These are phyloP conservation scores for Cottus gobio DNA, from an alignment of 2,113 vertebrate genomes.

Conservation along the genomic window DNA sequence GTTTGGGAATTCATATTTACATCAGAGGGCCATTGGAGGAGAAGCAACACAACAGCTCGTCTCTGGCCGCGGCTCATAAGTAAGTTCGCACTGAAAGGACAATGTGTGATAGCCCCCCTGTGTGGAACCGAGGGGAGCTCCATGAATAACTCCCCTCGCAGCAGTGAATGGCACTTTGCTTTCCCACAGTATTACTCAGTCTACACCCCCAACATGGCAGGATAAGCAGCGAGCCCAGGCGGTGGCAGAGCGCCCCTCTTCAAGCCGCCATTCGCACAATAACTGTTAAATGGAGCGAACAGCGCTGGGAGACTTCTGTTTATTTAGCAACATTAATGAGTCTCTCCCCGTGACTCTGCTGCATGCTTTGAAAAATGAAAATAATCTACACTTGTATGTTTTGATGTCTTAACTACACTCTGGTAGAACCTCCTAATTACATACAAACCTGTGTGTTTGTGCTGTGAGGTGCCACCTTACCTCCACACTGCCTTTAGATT, in stretches of 20 bases:
- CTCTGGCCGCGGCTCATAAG: constrained; percentile 43
- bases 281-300: constrained; percentile 24
- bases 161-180: constrained; percentile 74
- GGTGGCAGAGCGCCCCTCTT: constrained; percentile 42
- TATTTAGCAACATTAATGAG: constrained; percentile 1
- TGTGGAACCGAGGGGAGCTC: constrained; percentile 59
- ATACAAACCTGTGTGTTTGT: constrained; percentile 11
- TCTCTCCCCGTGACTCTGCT: constrained; percentile 1
- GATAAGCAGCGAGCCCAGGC: constrained; percentile 57
- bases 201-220: constrained; percentile 74
- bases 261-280: constrained; percentile 53
- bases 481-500: background rate
- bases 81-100: constrained; percentile 51
- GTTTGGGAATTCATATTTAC: background rate
- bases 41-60: background rate
- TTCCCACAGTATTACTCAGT: constrained; percentile 75
- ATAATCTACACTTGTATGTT: constrained; percentile 33
- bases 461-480: background rate
- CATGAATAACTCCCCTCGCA: constrained; percentile 75
- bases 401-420: constrained; percentile 21
- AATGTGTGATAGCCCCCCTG: constrained; percentile 66
- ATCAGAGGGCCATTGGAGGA: constrained; percentile 1
- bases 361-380: constrained; percentile 21
- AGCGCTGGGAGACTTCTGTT: background rate
- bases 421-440: constrained; percentile 30